Evolutionary conservation across 2,113 vertebrate genomes (phyloP).

Genomic region (Crotalus viridis): DNA sequence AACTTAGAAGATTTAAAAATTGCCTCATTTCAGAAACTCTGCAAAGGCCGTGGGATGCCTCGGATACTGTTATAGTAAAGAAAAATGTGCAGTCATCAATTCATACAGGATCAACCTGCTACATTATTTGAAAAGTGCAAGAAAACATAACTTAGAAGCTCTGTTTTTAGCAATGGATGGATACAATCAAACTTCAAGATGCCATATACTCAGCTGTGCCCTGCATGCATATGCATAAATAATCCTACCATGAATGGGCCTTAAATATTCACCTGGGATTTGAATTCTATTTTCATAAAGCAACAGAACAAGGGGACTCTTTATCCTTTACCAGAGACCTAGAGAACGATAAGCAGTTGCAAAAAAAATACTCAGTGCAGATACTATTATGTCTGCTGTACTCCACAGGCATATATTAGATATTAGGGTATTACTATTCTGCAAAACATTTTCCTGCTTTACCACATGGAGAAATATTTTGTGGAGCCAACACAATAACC

Average conservation of each 20-base stretch:
- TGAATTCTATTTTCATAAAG: neutral
- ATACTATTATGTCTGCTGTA: neutral
- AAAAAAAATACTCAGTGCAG: neutral
- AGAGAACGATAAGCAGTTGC: neutral
- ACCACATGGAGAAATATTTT: neutral
- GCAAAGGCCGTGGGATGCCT: neutral
- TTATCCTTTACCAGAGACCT: neutral
- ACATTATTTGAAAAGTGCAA: neutral
- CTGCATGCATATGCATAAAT: neutral
- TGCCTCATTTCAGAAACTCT: neutral
- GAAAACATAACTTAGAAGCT: neutral
- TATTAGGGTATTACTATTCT: neutral
- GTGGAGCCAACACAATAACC: neutral
- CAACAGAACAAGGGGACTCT: neutral
- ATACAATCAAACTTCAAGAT: neutral
- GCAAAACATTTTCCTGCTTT: neutral
- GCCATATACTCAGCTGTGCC: neutral
- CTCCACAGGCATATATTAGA: neutral
- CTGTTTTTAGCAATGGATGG: too few species aligned
- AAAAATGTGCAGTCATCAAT: neutral
- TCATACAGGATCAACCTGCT: neutral
- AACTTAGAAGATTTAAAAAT: neutral
- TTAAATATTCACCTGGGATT: neutral
- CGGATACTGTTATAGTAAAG: neutral
- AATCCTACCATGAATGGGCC: neutral